Base-by-base conservation (phyloP, 2,888 invertebrate genomes). In the Malacosoma neustria region DNA sequence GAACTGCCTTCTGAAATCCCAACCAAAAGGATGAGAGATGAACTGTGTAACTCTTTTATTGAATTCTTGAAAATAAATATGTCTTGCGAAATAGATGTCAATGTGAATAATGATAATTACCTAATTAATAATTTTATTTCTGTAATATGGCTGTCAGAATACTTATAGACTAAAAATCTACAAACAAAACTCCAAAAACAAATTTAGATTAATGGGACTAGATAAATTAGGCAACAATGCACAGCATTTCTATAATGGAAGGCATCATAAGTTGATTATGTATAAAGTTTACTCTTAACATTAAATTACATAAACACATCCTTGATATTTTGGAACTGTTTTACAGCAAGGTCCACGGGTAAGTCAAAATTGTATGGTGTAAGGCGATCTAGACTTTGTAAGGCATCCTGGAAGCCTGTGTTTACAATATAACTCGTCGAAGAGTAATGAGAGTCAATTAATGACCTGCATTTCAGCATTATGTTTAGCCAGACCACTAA, bases 281-380 rank as follows among this genome's bases (percentile, higher is more conserved):
- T 72, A 71, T 62, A 70, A 67, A 70, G 58, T 61, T 55, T 67
- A 65, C 59, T 58, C 69, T 71, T 72, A 70, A 46, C 52, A 55
- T 49, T 56, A 39, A 55, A 51, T 56, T 90, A 95, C 87, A 89
- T 90, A 76, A 97, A 97, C 49, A 96, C 97, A 86, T 98, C 98
- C 87, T 95, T 97, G 72, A 99, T 98, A 86, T 98, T 98, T 69
- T 96, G 95, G 70, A 99, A 97, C 62, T 98, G 98, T 63, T 97
- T 91, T 31, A 99, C 92, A 30, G 99, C 99, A 57, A 99, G 87
- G 79, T 99, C 98, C 11, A 98, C 95, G 0, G 99, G 98, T 60
- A 99, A 87, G 66, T 96, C 93, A 77, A 98, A 99, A 65, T 95
- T 93, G 60, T 93, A 91, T 37, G 90, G 89, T 36, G 93, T 93